Evolutionary conservation across 2,113 vertebrate genomes (phyloP).

Genomic region (Strix uralensis): DNA sequence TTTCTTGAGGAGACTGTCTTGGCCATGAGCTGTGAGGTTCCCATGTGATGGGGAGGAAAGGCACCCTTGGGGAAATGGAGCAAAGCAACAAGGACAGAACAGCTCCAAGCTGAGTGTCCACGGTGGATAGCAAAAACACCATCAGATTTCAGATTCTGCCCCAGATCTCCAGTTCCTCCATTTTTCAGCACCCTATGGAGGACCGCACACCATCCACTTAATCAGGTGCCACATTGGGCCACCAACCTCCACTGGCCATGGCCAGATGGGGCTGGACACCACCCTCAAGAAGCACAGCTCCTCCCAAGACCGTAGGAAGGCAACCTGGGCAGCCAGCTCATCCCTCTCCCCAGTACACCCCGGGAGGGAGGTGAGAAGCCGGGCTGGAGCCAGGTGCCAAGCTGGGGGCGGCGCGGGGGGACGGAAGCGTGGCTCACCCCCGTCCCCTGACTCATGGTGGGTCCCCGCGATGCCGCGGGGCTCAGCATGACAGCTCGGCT

Average conservation of each 20-base stretch:
- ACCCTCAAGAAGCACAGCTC: fast-evolving
- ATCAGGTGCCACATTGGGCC: too few species aligned
- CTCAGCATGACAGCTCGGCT: not conserved
- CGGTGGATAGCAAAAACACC: not conserved
- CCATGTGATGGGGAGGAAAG: not conserved
- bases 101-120: not conserved
- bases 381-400: not conserved
- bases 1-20: not conserved
- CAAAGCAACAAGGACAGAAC: not conserved
- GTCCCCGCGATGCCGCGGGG: not conserved
- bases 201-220: not conserved
- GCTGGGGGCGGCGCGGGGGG: fast-evolving
- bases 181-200: not conserved
- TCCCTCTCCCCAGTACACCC: not conserved
- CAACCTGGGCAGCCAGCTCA: not conserved
- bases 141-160: not conserved
- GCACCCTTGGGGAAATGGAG: not conserved
- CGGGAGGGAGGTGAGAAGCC: fast-evolving
- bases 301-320: fast-evolving
- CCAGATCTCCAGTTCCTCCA: not conserved
- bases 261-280: not conserved
- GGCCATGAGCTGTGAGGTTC: not conserved
- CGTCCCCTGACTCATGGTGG: not conserved
- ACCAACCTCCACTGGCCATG: not conserved
- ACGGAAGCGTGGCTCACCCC: not conserved